These are phyloP conservation scores for Hystrix cristata DNA, from an alignment of 2,113 vertebrate genomes.

Conservation along the genomic window DNA sequence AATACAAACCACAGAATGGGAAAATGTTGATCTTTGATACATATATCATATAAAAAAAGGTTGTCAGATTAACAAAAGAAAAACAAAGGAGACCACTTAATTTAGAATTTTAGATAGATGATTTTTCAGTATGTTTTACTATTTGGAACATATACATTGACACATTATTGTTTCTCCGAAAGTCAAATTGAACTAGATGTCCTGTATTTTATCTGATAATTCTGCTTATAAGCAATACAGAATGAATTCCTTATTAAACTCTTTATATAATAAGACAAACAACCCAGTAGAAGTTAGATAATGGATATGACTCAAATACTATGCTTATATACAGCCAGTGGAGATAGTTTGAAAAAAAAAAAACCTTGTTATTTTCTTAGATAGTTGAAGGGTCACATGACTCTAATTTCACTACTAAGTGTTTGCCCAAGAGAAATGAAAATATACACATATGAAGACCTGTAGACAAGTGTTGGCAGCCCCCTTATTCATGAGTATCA, in stretches of 20 bases:
- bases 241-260: neutral
- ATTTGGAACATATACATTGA: neutral
- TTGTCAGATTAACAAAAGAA: neutral
- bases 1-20: neutral
- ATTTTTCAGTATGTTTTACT: neutral
- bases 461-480: neutral
- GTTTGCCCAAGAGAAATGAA: neutral
- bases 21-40: neutral
- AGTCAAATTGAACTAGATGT: neutral
- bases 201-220: neutral
- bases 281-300: neutral
- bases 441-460: neutral
- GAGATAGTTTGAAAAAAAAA: neutral
- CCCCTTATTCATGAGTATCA: neutral
- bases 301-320: neutral
- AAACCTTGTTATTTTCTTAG: neutral
- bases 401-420: neutral
- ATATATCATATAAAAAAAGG: neutral
- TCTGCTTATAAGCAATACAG: neutral
- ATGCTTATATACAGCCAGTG: neutral
- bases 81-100: neutral
- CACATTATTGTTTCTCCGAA: conserved; percentile 10
- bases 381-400: neutral
- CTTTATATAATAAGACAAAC: neutral
- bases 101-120: neutral